Base-by-base conservation (phyloP, 2,113 vertebrate species). In the Elachura formosa region DNA sequence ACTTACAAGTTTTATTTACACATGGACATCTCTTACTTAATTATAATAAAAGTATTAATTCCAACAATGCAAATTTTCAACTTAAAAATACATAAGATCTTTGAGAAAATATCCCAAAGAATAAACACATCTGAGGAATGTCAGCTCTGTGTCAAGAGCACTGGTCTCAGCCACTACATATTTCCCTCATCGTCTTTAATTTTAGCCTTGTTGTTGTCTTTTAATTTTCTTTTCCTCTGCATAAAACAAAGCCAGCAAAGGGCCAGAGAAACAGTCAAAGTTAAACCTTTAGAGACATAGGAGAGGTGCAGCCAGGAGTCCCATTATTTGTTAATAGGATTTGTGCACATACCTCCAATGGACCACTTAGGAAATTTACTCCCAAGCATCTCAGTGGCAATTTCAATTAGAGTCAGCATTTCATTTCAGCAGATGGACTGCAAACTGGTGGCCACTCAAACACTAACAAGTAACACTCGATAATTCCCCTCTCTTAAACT, bases 41-140 rank as follows among this genome's bases (percentile, higher is more conserved):
- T 96, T 96, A 97, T 89, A 96, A 97, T 95, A 97, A 93, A 96
- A 89, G 81, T 90, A 95, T 96, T 89, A 40, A 93, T 89, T 92
- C 83, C 64, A 89, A 94, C 63, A 97, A 94, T 26, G 73, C 36
- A 87, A 74, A 73, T 94, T 83, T 77, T 96, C 82, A 89, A 95
- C 91, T 95, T 84, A 92, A 96, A 97, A 96, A 96, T 95, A 95
- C 81, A 97, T 91, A 96, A 94, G 38, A 59, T 9, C 87, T 92
- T 73, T 88, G 77, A 77, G 95, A 95, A 48, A 96, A 94, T 94
- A 92, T 93, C 96, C 96, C 97, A 97, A 97, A 97, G 96, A 94
- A 91, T 77, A 94, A 74, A 88, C 61, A 91, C 21, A 93, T 94
- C 92, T 93, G 93, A 97, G 92, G 93, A 97, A 93, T 93, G 96